Conservation (phyloP, 2,888 invertebrate genomes). For the Drosophila multiciliata region DNA sequence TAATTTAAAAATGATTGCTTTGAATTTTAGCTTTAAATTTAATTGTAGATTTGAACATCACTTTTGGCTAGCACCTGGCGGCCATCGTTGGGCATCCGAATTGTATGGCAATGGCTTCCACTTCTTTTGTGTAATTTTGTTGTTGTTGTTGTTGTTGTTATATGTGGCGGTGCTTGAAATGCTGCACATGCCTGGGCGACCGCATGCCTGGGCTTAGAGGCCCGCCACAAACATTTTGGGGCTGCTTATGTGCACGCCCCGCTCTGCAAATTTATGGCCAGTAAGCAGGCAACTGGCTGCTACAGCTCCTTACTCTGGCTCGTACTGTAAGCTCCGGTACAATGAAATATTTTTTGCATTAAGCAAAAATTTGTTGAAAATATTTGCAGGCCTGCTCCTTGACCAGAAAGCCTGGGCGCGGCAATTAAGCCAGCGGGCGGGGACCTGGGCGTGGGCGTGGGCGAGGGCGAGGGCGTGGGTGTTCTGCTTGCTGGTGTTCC, state of each 20-base stretch:
- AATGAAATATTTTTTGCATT: slow-evolving; percentile 81
- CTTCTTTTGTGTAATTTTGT: slow-evolving; percentile 61
- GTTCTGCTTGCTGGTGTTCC: slow-evolving; percentile 11
- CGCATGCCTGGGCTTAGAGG: slow-evolving; percentile 78
- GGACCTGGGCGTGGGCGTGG: slow-evolving; percentile 1
- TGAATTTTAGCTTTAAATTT: slow-evolving; percentile 22
- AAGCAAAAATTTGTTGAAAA: slow-evolving; percentile 79
- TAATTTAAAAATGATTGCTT: not conserved
- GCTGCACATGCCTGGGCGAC: slow-evolving; percentile 79
- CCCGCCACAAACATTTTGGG: slow-evolving; percentile 76
- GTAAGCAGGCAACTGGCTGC: slow-evolving; percentile 44
- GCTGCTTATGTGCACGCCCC: slow-evolving; percentile 63
- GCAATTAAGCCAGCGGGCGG: slow-evolving; percentile 64
- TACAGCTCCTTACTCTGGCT: not conserved
- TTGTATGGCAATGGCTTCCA: slow-evolving; percentile 62
- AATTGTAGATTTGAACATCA: slow-evolving; percentile 29
- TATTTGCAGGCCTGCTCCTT: slow-evolving; percentile 67
- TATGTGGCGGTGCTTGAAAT: slow-evolving; percentile 71
- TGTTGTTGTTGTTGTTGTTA: slow-evolving; percentile 30
- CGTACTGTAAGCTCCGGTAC: slow-evolving; percentile 28
- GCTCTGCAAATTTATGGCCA: slow-evolving; percentile 64
- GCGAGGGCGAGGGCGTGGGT: slow-evolving; percentile 25
- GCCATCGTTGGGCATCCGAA: slow-evolving; percentile 52
- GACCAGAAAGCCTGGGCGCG: slow-evolving; percentile 53
- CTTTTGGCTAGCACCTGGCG: slow-evolving; percentile 37